A percentile compares a stretch with the other conserved stretches of the same genome.
These are phyloP conservation scores for Tenrec ecaudatus DNA, from an alignment of 2,113 vertebrate species.

Conservation along the genomic window DNA sequence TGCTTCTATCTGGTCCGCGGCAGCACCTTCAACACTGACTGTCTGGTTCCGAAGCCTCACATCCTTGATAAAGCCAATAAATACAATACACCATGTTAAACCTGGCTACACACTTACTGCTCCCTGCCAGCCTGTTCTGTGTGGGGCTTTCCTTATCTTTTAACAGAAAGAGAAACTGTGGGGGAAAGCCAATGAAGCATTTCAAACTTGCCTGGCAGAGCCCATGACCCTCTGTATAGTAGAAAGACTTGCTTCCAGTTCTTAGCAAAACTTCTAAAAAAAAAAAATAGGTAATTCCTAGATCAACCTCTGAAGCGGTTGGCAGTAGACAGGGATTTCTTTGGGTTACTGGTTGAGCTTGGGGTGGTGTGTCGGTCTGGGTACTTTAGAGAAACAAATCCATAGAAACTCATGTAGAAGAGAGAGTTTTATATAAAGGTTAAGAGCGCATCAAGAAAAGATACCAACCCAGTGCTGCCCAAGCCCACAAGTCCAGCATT, in stretches of 20 bases:
- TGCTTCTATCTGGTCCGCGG: not conserved
- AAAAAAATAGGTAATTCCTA: not conserved
- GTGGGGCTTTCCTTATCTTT: not conserved
- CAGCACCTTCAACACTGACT: not conserved
- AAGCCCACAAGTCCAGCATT: too few species aligned
- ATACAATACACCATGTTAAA: not conserved
- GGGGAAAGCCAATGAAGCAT: not conserved
- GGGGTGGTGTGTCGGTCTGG: not conserved
- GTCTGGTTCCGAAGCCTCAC: not conserved
- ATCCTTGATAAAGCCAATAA: not conserved
- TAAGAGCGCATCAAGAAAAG: too few species aligned
- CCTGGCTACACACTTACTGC: too few species aligned
- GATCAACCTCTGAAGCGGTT: not conserved
- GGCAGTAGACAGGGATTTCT: not conserved
- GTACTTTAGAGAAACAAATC: too few species aligned
- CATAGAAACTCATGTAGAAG: too few species aligned
- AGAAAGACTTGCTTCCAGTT: constrained; percentile 12
- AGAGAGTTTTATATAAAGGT: too few species aligned
- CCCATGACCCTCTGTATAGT: not conserved
- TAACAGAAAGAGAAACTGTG: not conserved
- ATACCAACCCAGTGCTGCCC: too few species aligned
- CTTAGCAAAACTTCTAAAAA: not conserved
- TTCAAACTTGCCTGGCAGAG: not conserved
- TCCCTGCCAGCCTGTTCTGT: not conserved
- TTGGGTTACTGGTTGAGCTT: not conserved